Evolutionary conservation across 2,797 vertebrate species (phyloP).

Genomic region (Phaenicophaeus curvirostris): DNA sequence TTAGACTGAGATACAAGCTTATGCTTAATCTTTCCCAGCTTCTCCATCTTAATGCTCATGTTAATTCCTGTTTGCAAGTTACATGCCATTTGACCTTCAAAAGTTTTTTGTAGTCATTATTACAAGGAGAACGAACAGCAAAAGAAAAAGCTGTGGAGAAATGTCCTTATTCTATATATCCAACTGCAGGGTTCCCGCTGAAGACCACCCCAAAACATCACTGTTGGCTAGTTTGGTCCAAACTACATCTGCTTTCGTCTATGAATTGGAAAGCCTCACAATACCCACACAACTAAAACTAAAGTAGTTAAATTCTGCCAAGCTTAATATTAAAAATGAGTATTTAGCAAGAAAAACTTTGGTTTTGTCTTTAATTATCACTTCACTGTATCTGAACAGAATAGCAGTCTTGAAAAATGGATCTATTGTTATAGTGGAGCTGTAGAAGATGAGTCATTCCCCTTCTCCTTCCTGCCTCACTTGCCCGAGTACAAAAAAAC

Average conservation of each 20-base stretch:
- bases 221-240: not conserved
- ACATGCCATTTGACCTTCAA: not conserved
- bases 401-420: accelerated
- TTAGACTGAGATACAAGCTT: not conserved
- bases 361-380: not conserved
- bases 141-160: not conserved
- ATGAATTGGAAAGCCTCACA: not conserved
- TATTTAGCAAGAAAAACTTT: not conserved
- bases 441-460: not conserved
- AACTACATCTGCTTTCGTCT: not conserved
- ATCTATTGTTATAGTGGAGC: not conserved
- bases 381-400: not conserved
- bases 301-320: not conserved
- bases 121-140: not conserved
- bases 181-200: not conserved
- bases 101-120: not conserved
- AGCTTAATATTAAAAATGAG: not conserved
- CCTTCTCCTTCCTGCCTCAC: not conserved
- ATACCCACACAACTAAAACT: not conserved
- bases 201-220: not conserved
- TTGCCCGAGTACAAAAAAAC: not conserved
- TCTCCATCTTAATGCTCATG: not conserved
- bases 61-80: not conserved
- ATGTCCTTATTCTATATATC: not conserved
- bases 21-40: not conserved